Evolutionary conservation across 1,140 invertebrate species (phyloP), one percentile per base, ranked within the genome.

Genomic region (Lordiphosa collinella): DNA sequence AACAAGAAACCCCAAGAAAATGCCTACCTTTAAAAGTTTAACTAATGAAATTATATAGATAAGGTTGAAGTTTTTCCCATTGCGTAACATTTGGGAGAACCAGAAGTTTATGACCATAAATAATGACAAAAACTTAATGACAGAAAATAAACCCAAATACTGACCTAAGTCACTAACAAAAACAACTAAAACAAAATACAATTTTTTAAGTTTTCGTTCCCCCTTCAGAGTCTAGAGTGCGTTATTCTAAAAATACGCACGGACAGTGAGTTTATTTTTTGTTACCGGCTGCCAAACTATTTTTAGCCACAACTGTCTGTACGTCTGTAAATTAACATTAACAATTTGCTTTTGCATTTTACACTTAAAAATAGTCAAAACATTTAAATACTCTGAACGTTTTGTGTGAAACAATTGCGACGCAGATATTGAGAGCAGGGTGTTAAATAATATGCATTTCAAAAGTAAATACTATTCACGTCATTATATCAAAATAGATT

Each of bases 151-250:
- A 0, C 32, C 25, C 9, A 46, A 22, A 53, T 72, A 66, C 78
- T 84, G 79, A 84, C 78, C 78, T 85, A 78, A 84, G 79, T 49
- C 78, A 78, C 69, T 80, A 66, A 36, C 52, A 60, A 51, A 43
- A 64, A 61, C 7, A 34, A 35, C 12, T n/a, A 29, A 6, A 53
- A 58, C 8, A 32, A 49, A 69, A 47, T n/a, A 59, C 44, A 61
- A 47, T 52, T 43, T 18, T 37, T 44, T 44, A 44, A 44, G n/a
- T 44, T 13, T 29, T 9, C 13, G 8, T 44, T 31, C 22, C 7
- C 7, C 2, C 7, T 29, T 31, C 18, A 44, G 11, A 44, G 41
- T 44, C 41, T 29, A 44, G 41, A 44, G 41, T 44, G 41, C 41
- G 22, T 44, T 31, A 13, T 31, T 29, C 40, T 43, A 43, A 43